A percentile compares a stretch with the other conserved stretches of the same genome.
Conservation (phyloP, 2,113 vertebrate genomes). For the Sardina pilchardus region DNA sequence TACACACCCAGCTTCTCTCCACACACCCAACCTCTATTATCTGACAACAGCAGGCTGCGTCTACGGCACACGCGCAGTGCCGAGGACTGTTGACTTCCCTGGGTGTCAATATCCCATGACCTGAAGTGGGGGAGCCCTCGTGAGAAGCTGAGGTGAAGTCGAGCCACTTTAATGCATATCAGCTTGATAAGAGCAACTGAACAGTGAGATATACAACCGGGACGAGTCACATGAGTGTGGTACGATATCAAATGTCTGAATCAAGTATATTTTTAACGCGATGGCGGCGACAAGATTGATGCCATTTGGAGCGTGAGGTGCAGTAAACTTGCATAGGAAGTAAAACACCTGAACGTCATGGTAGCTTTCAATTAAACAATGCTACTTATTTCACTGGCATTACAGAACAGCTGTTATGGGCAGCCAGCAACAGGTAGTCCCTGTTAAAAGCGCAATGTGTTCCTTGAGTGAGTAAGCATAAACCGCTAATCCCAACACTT, state of each 20-base stretch:
- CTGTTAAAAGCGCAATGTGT: not conserved
- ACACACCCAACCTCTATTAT: not conserved
- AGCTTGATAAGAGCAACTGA: not conserved
- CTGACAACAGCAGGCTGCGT: not conserved
- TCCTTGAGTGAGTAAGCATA: not conserved
- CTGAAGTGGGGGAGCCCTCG: not conserved
- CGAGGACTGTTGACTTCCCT: not conserved
- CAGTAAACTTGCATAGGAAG: not conserved
- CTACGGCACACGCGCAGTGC: not conserved
- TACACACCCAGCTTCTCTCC: not conserved
- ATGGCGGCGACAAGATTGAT: not conserved
- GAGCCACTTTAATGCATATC: not conserved
- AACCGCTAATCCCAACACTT: not conserved
- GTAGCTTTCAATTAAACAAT: not conserved
- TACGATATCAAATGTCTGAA: slow-evolving; percentile 5
- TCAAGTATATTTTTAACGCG: not conserved
- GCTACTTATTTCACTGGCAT: not conserved
- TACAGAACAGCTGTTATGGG: not conserved
- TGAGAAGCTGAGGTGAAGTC: not conserved
- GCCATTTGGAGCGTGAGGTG: not conserved
- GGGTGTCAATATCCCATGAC: not conserved
- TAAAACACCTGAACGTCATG: not conserved
- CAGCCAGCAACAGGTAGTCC: slow-evolving; percentile 1
- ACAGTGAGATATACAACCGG: not conserved
- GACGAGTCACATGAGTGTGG: not conserved